A percentile compares a stretch with the other conserved stretches of the same genome.
Evolutionary conservation across 2,113 vertebrate species (phyloP).

Genomic region (Caranx melampygus): DNA sequence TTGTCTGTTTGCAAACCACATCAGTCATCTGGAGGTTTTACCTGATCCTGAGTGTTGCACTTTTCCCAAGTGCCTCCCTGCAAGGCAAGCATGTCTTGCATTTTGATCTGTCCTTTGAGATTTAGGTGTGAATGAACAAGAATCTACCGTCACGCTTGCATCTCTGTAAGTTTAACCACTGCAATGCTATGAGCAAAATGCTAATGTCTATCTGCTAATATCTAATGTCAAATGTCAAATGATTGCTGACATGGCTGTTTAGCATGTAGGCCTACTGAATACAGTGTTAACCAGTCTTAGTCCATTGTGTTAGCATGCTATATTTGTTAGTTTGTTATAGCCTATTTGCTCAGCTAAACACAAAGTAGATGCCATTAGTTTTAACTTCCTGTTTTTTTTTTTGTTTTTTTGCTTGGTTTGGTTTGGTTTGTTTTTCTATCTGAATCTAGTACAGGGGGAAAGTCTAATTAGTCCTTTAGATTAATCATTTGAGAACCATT

Average conservation of each 20-base stretch:
- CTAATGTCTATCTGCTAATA: not conserved
- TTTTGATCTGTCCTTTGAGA: slow-evolving; percentile 35
- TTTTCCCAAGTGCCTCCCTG: not conserved
- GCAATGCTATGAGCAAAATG: not conserved
- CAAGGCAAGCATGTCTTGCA: not conserved
- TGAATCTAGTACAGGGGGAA: not conserved
- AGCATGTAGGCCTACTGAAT: not conserved
- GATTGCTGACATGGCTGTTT: not conserved
- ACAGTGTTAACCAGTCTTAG: not conserved
- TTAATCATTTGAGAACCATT: not conserved
- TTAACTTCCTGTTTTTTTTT: too few relatives aligned
- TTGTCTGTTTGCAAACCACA: not conserved
- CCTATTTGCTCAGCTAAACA: too few relatives aligned
- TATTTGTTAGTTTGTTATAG: not conserved
- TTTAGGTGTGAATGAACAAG: slow-evolving; percentile 27
- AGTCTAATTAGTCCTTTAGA: not conserved
- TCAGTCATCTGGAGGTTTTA: too few relatives aligned
- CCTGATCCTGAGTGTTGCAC: too few relatives aligned
- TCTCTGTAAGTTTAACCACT: not conserved
- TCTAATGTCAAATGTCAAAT: not conserved
- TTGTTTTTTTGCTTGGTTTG: too few relatives aligned
- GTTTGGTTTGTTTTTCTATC: not conserved
- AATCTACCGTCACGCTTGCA: not conserved
- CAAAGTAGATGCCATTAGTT: too few relatives aligned
- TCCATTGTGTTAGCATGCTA: not conserved